Base-by-base conservation (phyloP, 2,113 vertebrate species). In the Phylloscopus trochiloides region DNA sequence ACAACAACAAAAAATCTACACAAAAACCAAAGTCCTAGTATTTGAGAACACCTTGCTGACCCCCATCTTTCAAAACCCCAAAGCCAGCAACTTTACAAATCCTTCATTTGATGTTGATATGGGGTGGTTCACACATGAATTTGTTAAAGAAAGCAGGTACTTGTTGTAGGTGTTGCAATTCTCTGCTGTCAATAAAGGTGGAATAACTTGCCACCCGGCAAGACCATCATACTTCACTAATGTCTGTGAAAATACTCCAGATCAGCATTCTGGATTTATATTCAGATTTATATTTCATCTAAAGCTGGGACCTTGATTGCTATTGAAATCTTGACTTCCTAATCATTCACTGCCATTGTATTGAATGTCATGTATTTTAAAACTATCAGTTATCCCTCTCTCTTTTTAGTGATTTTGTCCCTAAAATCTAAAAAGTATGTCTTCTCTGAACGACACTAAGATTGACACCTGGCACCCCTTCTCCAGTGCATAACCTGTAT, bases 361-460 rank as follows among this genome's bases (percentile, higher is more conserved):
- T 5, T 58, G 18, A 36, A 43, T 43, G 14, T 17, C 24, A 65
- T 10, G 8, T n/a, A 50, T 70, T 72, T 79, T 26, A 79, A 68
- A 85, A 52, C 9, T 17, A 48, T n/a, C 31, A 42, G 14, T 31
- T 71, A 82, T 18, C 13, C 6, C 15, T 10, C 22, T 54, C 16
- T 65, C 3, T 70, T 47, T 85, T 72, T 43, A 74, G 42, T 13
- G 25, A 26, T 42, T 28, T 59, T 67, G 28, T 12, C 4, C 10
- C 19, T 57, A 31, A 13, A 34, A 77, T 61, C 52, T 50, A 42
- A 42, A 80, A 95, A 16, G 6, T 36, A 3, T 32, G 17, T 24
- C 0, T 2, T 57, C 77, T 84, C 36, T 61, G 45, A 71, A 57
- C 0, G 0, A 43, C 31, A 18, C 36, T 32, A 24, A 36, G 36